These are phyloP conservation scores for Danionella dracula DNA, from an alignment of 2,797 vertebrate species.

Conservation along the genomic window DNA sequence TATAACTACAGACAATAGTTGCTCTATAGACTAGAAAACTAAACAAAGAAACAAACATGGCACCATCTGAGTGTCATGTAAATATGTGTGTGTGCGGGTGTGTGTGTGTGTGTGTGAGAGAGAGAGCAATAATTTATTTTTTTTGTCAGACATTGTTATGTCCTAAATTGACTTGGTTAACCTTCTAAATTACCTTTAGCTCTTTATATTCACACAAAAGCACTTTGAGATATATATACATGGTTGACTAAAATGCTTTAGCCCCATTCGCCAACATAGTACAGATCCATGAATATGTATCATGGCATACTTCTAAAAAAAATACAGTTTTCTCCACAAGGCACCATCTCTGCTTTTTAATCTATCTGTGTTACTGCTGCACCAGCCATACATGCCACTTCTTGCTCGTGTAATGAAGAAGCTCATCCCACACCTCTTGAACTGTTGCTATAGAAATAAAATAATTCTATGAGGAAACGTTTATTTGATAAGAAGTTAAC, in stretches of 20 bases:
- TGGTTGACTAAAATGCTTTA: neutral
- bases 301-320: neutral
- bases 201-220: neutral
- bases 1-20: too few relatives aligned
- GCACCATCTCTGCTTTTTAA: neutral
- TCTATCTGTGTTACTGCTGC: neutral
- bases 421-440: neutral
- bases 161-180: neutral
- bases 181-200: neutral
- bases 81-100: too few relatives aligned
- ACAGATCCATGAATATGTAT: neutral
- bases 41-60: too few relatives aligned
- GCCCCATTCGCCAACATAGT: too few relatives aligned
- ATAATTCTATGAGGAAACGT: neutral
- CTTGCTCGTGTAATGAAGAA: neutral
- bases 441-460: constrained; percentile 3
- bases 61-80: too few relatives aligned
- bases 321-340: neutral
- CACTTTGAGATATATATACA: neutral
- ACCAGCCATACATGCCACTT: too few relatives aligned
- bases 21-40: too few relatives aligned
- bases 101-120: too few relatives aligned
- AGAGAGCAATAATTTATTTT: neutral
- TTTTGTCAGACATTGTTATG: constrained; percentile 1
- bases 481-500: constrained; percentile 3